Evolutionary conservation across 2,113 vertebrate genomes (phyloP).

Genomic region (Macquaria ambigua): DNA sequence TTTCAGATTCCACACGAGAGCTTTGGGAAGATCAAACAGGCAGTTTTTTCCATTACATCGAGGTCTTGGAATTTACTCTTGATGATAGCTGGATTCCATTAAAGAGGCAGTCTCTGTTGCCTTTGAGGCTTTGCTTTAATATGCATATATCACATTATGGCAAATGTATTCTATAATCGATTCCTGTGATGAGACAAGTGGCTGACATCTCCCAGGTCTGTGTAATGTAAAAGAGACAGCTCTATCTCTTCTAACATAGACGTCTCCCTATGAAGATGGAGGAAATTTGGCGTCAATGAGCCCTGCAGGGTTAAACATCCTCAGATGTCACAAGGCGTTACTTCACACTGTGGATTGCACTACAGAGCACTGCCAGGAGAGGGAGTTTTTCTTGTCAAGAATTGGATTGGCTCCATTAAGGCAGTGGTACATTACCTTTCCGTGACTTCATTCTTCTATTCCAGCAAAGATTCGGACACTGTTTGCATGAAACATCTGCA

Average conservation of each 20-base stretch:
- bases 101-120: slow-evolving; percentile 55
- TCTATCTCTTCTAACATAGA: slow-evolving; percentile 50
- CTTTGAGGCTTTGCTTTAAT: slow-evolving; percentile 76
- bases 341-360: slow-evolving; percentile 48
- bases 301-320: slow-evolving; percentile 69
- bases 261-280: slow-evolving; percentile 27
- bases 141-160: slow-evolving; percentile 74
- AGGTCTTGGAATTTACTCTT: slow-evolving; percentile 76
- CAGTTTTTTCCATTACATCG: slow-evolving; percentile 76
- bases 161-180: slow-evolving; percentile 74
- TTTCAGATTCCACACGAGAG: slow-evolving; percentile 51
- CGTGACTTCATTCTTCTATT: slow-evolving; percentile 39
- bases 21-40: slow-evolving; percentile 56
- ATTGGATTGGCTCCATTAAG: slow-evolving; percentile 43
- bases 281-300: slow-evolving; percentile 61
- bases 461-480: slow-evolving; percentile 16
- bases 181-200: slow-evolving; percentile 76
- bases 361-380: slow-evolving; percentile 78
- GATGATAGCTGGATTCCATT: slow-evolving; percentile 76
- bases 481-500: slow-evolving; percentile 34
- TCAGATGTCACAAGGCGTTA: slow-evolving; percentile 75
- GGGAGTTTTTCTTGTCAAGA: slow-evolving; percentile 63
- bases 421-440: slow-evolving; percentile 1
- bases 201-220: slow-evolving; percentile 73
- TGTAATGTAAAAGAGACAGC: slow-evolving; percentile 67